Base-by-base conservation (phyloP, 1,140 invertebrate genomes). In the Plectus sambesii region DNA sequence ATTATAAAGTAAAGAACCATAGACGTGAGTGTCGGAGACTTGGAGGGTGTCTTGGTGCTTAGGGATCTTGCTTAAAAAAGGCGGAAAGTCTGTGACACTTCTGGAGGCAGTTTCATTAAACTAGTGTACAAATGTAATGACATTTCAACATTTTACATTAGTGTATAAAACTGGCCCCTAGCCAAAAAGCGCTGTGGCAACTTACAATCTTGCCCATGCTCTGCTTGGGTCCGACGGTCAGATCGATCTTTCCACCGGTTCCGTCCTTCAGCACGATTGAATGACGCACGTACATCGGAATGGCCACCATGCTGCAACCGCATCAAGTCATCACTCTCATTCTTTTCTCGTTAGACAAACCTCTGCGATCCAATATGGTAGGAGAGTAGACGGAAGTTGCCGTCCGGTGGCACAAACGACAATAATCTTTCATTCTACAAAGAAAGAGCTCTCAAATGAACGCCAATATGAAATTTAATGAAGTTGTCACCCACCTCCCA, bases 331-430 rank as follows among this genome's bases (percentile, higher is more conserved):
- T 15, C 25, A 43, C 15, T 27, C 20, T 53, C 47, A 35, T 3
- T 8, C 15, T 45, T 3, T 42, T 38, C 17, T n/a, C n/a, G n/a
- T n/a, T 41, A 1, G 30, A 49, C 42, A 67, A 58, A 78, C 77
- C 75, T 79, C 74, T 96, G 89, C 17, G 86, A 83, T 48, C 85
- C 86, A 66, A 98, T 92, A 69, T 97, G 90, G 70, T 99, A 99
- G 0, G 93, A 96, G 75, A 98, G 83, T 25, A 99, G 72, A 22
- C 92, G 77, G 67, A 98, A 97, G 71, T 92, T 96, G 24, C 93
- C 94, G 77, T 99, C 94, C 3, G 93, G 93, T 9, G 93, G 93
- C 56, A 99, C 90, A 70, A 98, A 98, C 5, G 89, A 94, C 29
- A 98, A 74, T 60, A 98, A 81, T 57, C 84, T 78, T 75, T 98